Conservation (phyloP, 2,113 vertebrate genomes). For the Atlantisia rogersi region DNA sequence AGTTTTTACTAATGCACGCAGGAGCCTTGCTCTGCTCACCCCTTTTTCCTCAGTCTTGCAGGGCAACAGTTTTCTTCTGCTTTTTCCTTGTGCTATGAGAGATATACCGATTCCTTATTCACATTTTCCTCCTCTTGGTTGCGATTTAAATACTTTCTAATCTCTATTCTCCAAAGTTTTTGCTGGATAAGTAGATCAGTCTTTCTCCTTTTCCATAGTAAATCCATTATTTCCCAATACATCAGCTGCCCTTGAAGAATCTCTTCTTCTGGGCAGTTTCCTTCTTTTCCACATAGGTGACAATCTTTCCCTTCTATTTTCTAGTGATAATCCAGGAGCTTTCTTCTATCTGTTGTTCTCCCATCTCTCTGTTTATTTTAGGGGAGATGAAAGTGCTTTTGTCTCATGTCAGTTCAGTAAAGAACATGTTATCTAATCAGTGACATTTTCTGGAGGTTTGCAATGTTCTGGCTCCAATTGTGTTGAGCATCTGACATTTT, state of each 20-base stretch:
- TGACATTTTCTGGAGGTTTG: background rate
- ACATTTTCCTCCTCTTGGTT: background rate
- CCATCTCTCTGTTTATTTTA: background rate
- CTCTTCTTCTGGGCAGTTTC: background rate
- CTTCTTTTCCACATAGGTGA: background rate
- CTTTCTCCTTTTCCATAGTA: background rate
- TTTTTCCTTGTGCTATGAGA: background rate
- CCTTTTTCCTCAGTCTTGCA: background rate
- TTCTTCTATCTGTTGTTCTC: background rate
- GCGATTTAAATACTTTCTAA: background rate
- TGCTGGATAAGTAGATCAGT: background rate
- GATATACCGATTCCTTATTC: background rate
- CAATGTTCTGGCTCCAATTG: background rate
- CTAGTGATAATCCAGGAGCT: background rate
- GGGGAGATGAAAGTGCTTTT: background rate
- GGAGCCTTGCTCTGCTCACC: background rate
- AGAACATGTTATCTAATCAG: background rate
- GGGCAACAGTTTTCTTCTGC: background rate
- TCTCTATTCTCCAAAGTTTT: background rate
- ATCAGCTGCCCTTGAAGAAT: background rate
- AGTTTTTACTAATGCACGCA: background rate
- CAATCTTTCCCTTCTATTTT: background rate
- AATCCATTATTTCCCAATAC: background rate
- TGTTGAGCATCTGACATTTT: background rate
- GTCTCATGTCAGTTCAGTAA: background rate